Conservation (phyloP, 2,888 invertebrate species). For the Melitaea athalia region DNA sequence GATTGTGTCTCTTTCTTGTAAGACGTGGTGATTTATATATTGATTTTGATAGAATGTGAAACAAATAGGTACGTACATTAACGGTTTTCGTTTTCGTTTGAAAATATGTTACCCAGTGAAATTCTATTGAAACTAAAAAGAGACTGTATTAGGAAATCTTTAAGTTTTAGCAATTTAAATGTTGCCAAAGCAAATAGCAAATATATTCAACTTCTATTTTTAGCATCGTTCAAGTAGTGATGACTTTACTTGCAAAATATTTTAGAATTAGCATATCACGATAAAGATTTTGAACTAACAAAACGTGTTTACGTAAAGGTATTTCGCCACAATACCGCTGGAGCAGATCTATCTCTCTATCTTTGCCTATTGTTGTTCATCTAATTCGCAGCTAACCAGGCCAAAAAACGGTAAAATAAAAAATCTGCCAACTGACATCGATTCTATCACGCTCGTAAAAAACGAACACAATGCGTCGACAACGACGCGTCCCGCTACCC, state of each 20-base stretch:
- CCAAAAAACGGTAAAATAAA: slow-evolving; percentile 81
- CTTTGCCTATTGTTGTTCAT: slow-evolving; percentile 33
- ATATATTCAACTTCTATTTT: neutral
- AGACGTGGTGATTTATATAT: too few relatives aligned
- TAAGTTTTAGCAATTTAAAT: neutral
- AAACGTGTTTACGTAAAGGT: slow-evolving; percentile 8
- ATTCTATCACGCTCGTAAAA: slow-evolving; percentile 76
- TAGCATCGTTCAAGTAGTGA: neutral
- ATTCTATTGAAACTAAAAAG: too few relatives aligned
- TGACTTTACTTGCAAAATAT: neutral
- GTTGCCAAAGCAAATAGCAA: neutral
- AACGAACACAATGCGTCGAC: slow-evolving; percentile 75
- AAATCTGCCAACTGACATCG: slow-evolving; percentile 82
- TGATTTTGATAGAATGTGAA: too few relatives aligned
- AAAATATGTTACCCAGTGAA: too few relatives aligned
- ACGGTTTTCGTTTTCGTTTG: too few relatives aligned
- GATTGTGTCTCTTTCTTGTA: too few relatives aligned
- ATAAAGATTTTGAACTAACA: slow-evolving; percentile 7
- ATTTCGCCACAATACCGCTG: slow-evolving; percentile 21
- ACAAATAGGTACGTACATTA: too few relatives aligned
- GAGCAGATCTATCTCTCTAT: slow-evolving; percentile 20
- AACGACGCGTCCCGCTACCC: slow-evolving; percentile 77
- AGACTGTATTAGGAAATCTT: too few relatives aligned
- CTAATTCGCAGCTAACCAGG: slow-evolving; percentile 58
- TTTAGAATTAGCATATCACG: slow-evolving; percentile 16